Evolutionary conservation across 2,113 vertebrate genomes (phyloP).

Genomic region (Tragelaphus imberbis): DNA sequence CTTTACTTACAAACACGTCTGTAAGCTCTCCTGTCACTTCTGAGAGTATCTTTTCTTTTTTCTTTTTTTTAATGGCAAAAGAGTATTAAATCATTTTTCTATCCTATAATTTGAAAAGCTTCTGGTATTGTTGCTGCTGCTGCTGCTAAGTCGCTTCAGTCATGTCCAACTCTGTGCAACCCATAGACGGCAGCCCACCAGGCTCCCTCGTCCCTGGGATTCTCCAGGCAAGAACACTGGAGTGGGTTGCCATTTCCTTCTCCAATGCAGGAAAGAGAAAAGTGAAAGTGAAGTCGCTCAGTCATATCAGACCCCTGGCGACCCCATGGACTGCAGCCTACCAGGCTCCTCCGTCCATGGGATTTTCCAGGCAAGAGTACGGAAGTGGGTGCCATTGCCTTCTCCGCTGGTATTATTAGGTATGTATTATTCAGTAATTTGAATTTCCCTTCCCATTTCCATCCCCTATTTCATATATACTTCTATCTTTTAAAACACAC

Average conservation of each 20-base stretch:
- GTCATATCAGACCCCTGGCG: rapidly evolving
- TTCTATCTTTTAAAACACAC: not conserved
- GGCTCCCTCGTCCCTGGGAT: too few species aligned
- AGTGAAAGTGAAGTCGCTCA: too few species aligned
- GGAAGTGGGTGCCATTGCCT: too few species aligned
- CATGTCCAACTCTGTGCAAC: rapidly evolving
- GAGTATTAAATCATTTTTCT: not conserved
- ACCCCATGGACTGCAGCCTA: too few species aligned
- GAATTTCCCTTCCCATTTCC: not conserved
- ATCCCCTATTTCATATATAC: too few species aligned
- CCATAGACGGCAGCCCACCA: too few species aligned
- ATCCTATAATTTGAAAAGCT: not conserved
- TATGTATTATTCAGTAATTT: not conserved
- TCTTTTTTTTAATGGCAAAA: not conserved
- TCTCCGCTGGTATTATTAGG: not conserved
- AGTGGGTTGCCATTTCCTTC: too few species aligned
- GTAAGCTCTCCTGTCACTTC: not conserved
- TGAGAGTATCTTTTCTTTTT: not conserved
- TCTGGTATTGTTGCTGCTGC: not conserved
- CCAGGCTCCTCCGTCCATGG: too few species aligned
- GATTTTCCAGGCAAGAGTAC: too few species aligned
- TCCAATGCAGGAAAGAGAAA: too few species aligned
- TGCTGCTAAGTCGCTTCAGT: too few species aligned
- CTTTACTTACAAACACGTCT: not conserved
- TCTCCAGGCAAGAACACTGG: too few species aligned